Evolutionary conservation across 1,140 invertebrate genomes (phyloP).

Genomic region (Plectrocnemia conspersa): DNA sequence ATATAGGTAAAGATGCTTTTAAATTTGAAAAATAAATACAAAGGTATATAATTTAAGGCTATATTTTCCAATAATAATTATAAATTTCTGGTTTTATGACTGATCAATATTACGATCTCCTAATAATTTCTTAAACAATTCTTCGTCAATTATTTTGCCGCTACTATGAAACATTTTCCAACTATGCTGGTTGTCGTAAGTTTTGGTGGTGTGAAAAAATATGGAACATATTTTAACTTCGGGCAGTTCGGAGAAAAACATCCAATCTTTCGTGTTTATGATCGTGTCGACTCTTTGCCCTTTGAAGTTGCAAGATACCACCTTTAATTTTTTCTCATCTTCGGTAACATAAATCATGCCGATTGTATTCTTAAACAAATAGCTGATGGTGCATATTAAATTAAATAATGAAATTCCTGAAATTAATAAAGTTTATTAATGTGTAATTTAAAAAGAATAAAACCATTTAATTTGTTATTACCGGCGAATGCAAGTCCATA

Average conservation of each 20-base stretch:
- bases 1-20: no score
- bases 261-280: conserved; percentile 46
- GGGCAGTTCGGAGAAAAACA: conserved; percentile 45
- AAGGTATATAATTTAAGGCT: no score
- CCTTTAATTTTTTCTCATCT: conserved; percentile 48
- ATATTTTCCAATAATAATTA: no score
- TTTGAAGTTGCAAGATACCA: conserved; percentile 55
- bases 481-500: no score
- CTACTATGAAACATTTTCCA: conserved; percentile 44
- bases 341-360: conserved; percentile 55
- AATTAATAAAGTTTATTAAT: conserved; percentile 33
- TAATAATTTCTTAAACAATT: conserved; percentile 20
- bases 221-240: conserved; percentile 39
- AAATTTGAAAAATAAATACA: no score
- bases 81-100: no score
- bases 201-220: conserved; percentile 41
- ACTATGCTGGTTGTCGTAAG: conserved; percentile 40
- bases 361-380: conserved; percentile 49
- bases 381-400: conserved; percentile 41
- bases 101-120: no score
- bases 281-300: conserved; percentile 51
- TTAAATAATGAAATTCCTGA: conserved; percentile 45
- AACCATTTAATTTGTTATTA: no score
- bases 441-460: not conserved
- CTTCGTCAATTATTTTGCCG: conserved; percentile 40